Evolutionary conservation across 2,888 invertebrate species (phyloP).

Genomic region (Yponomeuta sedellus): DNA sequence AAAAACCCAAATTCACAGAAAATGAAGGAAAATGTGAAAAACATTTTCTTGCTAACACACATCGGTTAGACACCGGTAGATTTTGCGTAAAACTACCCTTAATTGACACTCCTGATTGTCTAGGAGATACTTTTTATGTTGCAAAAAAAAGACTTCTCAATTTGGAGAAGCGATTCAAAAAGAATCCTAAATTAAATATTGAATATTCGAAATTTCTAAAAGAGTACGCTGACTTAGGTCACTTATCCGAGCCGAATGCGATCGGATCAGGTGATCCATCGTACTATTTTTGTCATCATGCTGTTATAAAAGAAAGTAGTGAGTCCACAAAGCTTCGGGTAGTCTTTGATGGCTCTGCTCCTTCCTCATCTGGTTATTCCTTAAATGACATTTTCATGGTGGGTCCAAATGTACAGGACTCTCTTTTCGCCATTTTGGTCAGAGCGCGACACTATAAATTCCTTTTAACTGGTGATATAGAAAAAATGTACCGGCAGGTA

Average conservation of each 20-base stretch:
- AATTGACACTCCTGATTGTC: too few species aligned
- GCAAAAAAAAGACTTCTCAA: background rate
- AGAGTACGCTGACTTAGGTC: too few species aligned
- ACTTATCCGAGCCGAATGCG: too few species aligned
- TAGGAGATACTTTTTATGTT: too few species aligned
- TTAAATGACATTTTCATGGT: constrained; percentile 5
- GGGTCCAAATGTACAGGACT: constrained; percentile 5
- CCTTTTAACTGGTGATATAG: constrained; percentile 6
- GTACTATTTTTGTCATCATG: too few species aligned
- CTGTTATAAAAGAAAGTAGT: constrained; percentile 5
- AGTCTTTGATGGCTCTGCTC: background rate
- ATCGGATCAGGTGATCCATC: too few species aligned
- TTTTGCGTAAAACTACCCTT: too few species aligned
- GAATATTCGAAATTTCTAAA: constrained; percentile 14
- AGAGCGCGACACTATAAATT: constrained; percentile 2
- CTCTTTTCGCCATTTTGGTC: constrained; percentile 4
- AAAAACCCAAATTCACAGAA: too few species aligned
- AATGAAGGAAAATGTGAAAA: too few species aligned
- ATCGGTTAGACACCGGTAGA: too few species aligned
- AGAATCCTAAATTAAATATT: background rate
- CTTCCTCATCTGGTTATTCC: background rate
- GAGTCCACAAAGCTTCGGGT: constrained; percentile 25
- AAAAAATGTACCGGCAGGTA: constrained; percentile 13
- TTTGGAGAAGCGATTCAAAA: background rate
- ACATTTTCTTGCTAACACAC: too few species aligned